Base-by-base conservation (phyloP, 2,797 vertebrate species). In the Sebastes hopkinsi region DNA sequence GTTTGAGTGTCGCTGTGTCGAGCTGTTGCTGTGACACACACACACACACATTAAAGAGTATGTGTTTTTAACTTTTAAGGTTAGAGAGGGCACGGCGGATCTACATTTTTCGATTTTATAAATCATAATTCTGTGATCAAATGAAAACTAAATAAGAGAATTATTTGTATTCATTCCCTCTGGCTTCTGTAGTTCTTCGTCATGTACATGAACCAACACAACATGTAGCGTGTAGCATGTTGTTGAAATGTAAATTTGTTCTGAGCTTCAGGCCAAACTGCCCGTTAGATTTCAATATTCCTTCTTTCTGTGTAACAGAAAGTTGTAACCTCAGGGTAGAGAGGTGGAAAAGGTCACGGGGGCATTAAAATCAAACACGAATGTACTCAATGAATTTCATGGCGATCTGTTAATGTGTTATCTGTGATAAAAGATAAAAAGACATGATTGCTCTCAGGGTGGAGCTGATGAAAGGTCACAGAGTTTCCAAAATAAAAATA, bases 1-100 rank as follows among this genome's bases (percentile, higher is more conserved):
- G 84, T 86, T 89, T 70, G 67, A 81, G 78, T 67, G 85, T 80
- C 62, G 22, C 81, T 64, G 67, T 55, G 61, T 27, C 3, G 20
- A 66, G 23, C 72, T 38, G 30, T 59, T 66, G 75, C 77, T 65
- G 79, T 6, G 52, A 67, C 42, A 42, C 34, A 65, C 34, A 65
- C 62, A 46, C 36, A 66, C 64, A 46, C 64, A 46, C 36, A 46
- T 18, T 60, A 30, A 20, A 18, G 23, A 42, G 36, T 30, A 1
- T 20, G 38, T n/a, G 18, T 52, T 30, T 30, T 23, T 27, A 72
- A 76, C 58, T 79, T 67, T 27, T 64, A 22, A 67, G 54, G 75
- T 88, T 23, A 69, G 58, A 30, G 12, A 27, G 50, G n/a, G 12
- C 32, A n/a, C 12, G 2, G 20, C 2, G 8, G 2, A 2, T 3